These are phyloP conservation scores for Raphicerus campestris DNA, from an alignment of 2,113 vertebrate species.

Conservation along the genomic window DNA sequence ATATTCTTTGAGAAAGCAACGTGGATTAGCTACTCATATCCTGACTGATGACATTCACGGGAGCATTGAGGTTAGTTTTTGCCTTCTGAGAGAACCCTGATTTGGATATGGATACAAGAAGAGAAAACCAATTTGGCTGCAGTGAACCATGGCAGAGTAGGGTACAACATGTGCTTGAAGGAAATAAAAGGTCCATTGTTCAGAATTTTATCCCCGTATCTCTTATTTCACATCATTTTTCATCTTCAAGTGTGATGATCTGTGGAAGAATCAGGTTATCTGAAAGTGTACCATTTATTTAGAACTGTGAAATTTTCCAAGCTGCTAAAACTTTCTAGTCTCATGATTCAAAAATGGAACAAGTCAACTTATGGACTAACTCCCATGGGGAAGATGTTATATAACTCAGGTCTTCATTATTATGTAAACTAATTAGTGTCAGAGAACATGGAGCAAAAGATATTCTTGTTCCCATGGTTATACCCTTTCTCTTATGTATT, in stretches of 20 bases:
- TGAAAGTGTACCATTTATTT: conserved; percentile 40
- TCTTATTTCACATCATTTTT: conserved; percentile 63
- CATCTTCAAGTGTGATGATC: conserved; percentile 71
- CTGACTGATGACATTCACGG: conserved; percentile 64
- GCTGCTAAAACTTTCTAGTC: conserved; percentile 6
- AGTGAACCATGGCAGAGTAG: conserved; percentile 63
- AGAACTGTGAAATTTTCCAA: conserved; percentile 5
- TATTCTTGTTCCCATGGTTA: neutral
- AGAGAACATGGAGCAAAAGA: neutral
- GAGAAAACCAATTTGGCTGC: conserved; percentile 70
- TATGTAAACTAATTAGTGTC: neutral
- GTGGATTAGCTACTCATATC: neutral
- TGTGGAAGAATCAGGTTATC: conserved; percentile 63
- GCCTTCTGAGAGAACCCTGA: conserved; percentile 44
- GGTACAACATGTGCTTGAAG: conserved; percentile 47
- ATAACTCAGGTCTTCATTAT: neutral
- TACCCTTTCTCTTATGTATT: neutral
- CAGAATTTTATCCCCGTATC: conserved; percentile 47
- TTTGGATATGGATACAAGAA: conserved; percentile 63
- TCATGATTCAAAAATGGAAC: neutral
- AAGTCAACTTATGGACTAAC: neutral
- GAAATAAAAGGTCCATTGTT: conserved; percentile 55
- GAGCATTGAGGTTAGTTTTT: conserved; percentile 40
- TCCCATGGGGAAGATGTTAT: neutral
- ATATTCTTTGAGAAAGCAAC: neutral